Percentiles rank a stretch among this genome's conserved stretches.
phyloP scores from a whole-genome alignment of 2,888 invertebrate genomes.

The Cryptus armator region DNA sequence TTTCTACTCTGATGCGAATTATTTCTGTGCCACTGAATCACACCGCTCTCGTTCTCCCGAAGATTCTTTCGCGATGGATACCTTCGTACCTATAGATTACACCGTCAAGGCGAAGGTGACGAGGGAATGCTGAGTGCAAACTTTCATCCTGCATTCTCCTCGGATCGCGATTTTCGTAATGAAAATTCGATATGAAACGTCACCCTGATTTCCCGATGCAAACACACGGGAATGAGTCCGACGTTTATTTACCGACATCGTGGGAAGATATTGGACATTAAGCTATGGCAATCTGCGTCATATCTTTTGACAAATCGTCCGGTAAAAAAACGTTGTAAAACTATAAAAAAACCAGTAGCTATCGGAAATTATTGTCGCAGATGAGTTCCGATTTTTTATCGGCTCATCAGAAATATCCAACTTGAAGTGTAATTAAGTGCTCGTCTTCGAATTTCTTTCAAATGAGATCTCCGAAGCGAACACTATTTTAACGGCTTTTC shows the following conservation, averaged over 20 bases:
- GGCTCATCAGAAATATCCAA: background rate
- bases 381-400: background rate
- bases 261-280: slow-evolving; percentile 18
- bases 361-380: slow-evolving; percentile 15
- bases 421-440: background rate
- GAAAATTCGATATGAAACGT: slow-evolving; percentile 60
- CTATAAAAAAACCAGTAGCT: background rate
- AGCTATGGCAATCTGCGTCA: background rate
- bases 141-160: slow-evolving; percentile 8
- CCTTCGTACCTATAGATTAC: too few relatives aligned
- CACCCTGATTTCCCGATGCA: slow-evolving; percentile 1
- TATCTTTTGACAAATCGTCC: background rate
- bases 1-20: slow-evolving; percentile 20
- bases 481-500: background rate
- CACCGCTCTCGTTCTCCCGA: background rate
- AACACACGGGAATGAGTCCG: background rate
- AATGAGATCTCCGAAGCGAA: background rate
- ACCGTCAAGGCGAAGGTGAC: background rate
- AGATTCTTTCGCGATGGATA: slow-evolving; percentile 41
- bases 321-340: background rate
- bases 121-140: slow-evolving; percentile 31
- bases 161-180: slow-evolving; percentile 20
- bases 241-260: background rate
- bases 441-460: too few relatives aligned
- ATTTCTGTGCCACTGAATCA: slow-evolving; percentile 31